These are phyloP conservation scores for Masnerella sp. DNA, from an alignment of 2,888 invertebrate species.

Conservation along the genomic window DNA sequence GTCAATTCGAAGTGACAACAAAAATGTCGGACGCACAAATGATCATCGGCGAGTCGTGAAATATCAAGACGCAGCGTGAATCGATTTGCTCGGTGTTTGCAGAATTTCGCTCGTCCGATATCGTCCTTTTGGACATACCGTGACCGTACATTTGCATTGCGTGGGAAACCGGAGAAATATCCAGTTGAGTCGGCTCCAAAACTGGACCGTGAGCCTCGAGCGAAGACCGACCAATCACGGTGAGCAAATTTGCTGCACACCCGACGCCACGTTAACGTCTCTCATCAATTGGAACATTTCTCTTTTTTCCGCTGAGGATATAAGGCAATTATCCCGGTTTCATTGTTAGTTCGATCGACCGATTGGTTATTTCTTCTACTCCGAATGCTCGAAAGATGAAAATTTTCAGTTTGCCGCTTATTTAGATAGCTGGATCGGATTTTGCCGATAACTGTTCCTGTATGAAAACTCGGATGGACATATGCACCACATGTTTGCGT, in stretches of 20 bases:
- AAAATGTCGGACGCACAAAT: conserved; percentile 17
- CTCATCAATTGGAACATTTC: conserved; percentile 21
- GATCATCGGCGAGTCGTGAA: conserved; percentile 11
- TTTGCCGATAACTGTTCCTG: no score
- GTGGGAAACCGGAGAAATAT: conserved; percentile 32
- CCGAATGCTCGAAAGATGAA: no score
- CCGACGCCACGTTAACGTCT: conserved; percentile 25
- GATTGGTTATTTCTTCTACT: no score
- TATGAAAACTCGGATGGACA: no score
- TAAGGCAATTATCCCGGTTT: conserved; percentile 35
- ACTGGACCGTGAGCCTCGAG: conserved; percentile 31
- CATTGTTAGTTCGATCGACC: no score
- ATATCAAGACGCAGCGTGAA: conserved; percentile 11
- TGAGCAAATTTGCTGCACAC: conserved; percentile 40
- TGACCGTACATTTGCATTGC: conserved; percentile 14
- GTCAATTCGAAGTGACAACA: conserved; percentile 23
- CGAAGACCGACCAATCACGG: conserved; percentile 33
- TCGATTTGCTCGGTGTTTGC: conserved; percentile 1
- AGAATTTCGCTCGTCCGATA: conserved; percentile 9
- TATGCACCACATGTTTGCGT: no score
- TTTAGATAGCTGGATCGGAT: no score
- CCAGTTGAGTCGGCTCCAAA: conserved; percentile 17
- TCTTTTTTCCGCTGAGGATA: conserved; percentile 19
- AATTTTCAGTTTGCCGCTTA: no score
- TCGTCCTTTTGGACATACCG: conserved; percentile 10